phyloP scores from a whole-genome alignment of 1,140 invertebrate genomes.

The Drosophila busckii region DNA sequence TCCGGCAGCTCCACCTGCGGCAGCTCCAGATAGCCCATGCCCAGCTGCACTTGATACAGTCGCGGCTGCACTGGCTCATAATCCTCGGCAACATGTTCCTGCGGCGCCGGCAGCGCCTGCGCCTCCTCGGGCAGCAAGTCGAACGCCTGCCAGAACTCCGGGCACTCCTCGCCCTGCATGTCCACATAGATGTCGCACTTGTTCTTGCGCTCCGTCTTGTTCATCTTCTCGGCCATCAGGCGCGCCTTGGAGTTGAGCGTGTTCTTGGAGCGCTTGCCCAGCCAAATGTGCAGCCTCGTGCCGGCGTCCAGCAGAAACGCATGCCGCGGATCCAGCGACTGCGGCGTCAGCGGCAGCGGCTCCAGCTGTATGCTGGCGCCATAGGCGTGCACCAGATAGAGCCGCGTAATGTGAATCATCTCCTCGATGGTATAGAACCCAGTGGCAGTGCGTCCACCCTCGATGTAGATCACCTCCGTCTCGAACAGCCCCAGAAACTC shows the following conservation, averaged over 20 bases:
- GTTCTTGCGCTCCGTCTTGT: conserved; percentile 98
- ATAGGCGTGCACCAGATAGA: conserved; percentile 94
- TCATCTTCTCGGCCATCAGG: conserved; percentile 98
- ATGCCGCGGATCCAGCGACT: conserved; percentile 92
- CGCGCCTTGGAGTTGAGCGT: conserved; percentile 96
- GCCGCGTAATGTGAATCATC: conserved; percentile 88
- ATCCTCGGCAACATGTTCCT: conserved; percentile 89
- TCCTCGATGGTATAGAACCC: conserved; percentile 99
- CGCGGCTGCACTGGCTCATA: conserved; percentile 88
- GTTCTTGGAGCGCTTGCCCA: conserved; percentile 94
- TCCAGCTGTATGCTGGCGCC: conserved; percentile 95
- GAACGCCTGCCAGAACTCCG: conserved; percentile 90
- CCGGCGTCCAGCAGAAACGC: conserved; percentile 96
- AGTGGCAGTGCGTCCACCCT: conserved; percentile 96
- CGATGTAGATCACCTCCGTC: conserved; percentile 95
- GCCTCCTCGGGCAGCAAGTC: conserved; percentile 80
- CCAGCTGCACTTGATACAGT: conserved; percentile 96
- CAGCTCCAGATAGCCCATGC: conserved; percentile 99
- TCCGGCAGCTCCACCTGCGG: conserved; percentile 95
- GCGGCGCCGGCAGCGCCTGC: conserved; percentile 45
- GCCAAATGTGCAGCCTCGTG: conserved; percentile 94
- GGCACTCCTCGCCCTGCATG: conserved; percentile 87
- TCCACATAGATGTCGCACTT: conserved; percentile 94
- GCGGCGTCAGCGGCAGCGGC: conserved; percentile 86
- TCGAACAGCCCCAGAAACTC: conserved; percentile 97